Evolutionary conservation across 1,140 invertebrate species (phyloP).

Genomic region (Himalopsyche phryganea): DNA sequence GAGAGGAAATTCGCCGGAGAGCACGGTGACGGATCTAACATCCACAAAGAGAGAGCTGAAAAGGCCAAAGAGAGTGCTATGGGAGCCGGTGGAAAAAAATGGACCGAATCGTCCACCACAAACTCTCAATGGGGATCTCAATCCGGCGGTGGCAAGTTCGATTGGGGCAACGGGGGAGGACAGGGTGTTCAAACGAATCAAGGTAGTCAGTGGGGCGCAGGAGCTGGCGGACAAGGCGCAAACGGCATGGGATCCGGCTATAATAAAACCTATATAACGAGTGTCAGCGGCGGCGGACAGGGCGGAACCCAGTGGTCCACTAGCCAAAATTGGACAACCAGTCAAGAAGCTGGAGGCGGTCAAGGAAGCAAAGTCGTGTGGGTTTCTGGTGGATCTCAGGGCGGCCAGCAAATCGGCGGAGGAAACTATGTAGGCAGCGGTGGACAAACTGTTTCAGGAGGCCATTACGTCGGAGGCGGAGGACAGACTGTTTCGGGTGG

Average conservation of each 20-base stretch:
- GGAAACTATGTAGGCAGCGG: background rate
- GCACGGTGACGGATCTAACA: conserved; percentile 44
- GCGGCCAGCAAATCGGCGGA: conserved; percentile 2
- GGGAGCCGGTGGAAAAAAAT: background rate
- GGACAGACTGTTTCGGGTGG: conserved; percentile 1
- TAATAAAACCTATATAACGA: conserved; percentile 11
- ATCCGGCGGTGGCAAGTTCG: background rate
- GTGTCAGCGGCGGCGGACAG: background rate
- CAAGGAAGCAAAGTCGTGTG: background rate
- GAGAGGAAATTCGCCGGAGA: conserved; percentile 36
- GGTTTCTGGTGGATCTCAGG: background rate
- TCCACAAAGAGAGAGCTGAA: conserved; percentile 36
- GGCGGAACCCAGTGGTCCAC: background rate
- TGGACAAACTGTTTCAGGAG: background rate
- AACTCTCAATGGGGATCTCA: background rate
- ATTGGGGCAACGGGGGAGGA: background rate
- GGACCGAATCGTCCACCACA: background rate
- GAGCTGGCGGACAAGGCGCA: no score
- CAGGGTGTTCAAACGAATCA: no score
- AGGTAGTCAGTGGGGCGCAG: background rate
- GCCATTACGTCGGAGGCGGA: background rate
- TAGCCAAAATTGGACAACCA: background rate
- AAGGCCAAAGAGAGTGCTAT: conserved; percentile 1
- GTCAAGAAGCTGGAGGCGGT: background rate
- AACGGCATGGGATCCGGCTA: background rate